phyloP scores from a whole-genome alignment of 1,140 invertebrate species.

The Tetramorium parvispinum region DNA sequence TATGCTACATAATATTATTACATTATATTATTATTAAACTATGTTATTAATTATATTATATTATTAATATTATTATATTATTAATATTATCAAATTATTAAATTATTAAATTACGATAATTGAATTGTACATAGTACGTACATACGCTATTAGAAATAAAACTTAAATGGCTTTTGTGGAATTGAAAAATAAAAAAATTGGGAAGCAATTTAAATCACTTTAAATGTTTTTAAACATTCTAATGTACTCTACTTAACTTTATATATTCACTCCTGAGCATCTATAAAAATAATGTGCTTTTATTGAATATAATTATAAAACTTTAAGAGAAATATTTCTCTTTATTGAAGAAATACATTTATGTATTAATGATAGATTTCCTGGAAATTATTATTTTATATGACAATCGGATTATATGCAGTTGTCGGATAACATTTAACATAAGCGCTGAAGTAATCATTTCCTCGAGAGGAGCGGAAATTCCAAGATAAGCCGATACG shows the following conservation, averaged over 20 bases:
- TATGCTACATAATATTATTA: not conserved
- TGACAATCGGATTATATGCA: conserved; percentile 15
- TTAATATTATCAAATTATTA: too few relatives aligned
- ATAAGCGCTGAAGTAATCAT: conserved; percentile 13
- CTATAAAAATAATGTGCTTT: not conserved
- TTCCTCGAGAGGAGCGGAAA: conserved; percentile 17
- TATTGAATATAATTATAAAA: not conserved
- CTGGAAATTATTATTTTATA: not conserved
- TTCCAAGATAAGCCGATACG: conserved; percentile 18
- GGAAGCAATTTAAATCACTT: not conserved
- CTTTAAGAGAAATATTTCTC: not conserved
- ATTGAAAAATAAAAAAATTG: not conserved
- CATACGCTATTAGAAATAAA: not conserved
- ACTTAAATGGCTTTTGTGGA: not conserved
- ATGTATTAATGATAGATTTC: conserved; percentile 15
- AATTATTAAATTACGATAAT: too few relatives aligned
- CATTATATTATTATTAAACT: not conserved
- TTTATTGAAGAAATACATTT: not conserved
- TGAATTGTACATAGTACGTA: not conserved
- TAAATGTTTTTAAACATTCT: not conserved
- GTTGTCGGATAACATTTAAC: conserved; percentile 28
- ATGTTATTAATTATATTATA: not conserved
- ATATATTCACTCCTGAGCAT: not conserved
- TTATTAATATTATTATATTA: not conserved
- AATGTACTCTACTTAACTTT: not conserved